A percentile compares a stretch with the other conserved stretches of the same genome.
Conservation (phyloP, 2,888 invertebrate genomes). For the Brachynemurus nebulosus region DNA sequence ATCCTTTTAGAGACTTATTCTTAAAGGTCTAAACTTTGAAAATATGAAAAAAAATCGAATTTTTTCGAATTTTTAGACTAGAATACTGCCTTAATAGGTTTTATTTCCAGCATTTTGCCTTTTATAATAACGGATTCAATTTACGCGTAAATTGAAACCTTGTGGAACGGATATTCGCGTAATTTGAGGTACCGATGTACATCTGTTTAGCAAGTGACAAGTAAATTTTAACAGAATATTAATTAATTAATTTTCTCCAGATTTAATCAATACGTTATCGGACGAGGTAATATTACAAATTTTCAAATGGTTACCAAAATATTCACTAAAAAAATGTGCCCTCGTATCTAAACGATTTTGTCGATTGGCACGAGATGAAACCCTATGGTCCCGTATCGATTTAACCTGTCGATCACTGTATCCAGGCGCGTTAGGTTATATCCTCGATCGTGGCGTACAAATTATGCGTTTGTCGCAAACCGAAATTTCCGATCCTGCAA, state of each 20-base stretch:
- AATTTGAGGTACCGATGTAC: too few species aligned
- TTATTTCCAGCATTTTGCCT: too few species aligned
- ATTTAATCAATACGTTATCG: constrained; percentile 60
- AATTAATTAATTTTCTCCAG: constrained; percentile 32
- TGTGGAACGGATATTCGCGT: too few species aligned
- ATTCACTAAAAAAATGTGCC: constrained; percentile 53
- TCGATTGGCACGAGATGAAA: constrained; percentile 66
- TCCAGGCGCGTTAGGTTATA: constrained; percentile 54
- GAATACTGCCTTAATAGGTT: too few species aligned
- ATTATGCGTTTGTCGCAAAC: constrained; percentile 67
- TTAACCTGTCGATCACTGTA: constrained; percentile 54
- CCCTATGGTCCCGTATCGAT: constrained; percentile 75
- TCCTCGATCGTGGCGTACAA: constrained; percentile 63
- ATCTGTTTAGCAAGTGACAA: too few species aligned
- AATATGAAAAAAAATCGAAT: too few species aligned
- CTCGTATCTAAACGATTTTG: constrained; percentile 68
- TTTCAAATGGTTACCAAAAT: constrained; percentile 70
- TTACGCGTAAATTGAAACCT: too few species aligned
- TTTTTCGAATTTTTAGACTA: too few species aligned
- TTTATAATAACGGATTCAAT: too few species aligned
- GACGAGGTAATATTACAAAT: constrained; percentile 79
- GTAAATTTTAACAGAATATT: constrained; percentile 30
- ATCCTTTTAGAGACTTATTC: too few species aligned
- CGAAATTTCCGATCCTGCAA: constrained; percentile 42
- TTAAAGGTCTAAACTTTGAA: too few species aligned